Evolutionary conservation across 2,888 invertebrate species (phyloP).

Genomic region (Eristalis pertinax): DNA sequence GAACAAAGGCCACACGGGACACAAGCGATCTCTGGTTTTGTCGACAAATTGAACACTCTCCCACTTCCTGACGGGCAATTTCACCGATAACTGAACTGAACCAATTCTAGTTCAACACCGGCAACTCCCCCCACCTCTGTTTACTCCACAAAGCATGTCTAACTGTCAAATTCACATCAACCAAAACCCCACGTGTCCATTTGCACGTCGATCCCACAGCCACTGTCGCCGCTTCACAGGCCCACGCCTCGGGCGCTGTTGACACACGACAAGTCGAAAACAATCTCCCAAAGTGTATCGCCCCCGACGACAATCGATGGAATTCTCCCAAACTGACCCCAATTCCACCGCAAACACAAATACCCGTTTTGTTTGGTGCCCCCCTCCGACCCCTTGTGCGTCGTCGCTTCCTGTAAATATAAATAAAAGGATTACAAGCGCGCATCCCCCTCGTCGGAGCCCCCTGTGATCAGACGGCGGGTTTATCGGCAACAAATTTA

Average conservation of each 20-base stretch:
- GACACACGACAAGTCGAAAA: neutral
- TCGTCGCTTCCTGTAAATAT: slow-evolving; percentile 26
- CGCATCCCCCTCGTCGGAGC: neutral
- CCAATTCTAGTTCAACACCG: neutral
- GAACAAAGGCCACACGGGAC: neutral
- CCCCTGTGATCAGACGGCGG: neutral
- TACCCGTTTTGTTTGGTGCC: neutral
- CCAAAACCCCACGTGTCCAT: neutral
- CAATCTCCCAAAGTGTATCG: neutral
- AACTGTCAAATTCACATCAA: neutral
- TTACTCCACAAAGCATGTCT: neutral
- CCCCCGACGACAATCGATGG: neutral
- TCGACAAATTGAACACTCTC: neutral
- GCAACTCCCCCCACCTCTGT: neutral
- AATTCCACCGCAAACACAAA: neutral
- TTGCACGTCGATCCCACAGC: neutral
- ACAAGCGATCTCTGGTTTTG: neutral
- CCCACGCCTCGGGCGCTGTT: neutral
- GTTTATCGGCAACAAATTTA: slow-evolving; percentile 26
- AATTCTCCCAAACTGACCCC: neutral
- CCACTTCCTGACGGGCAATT: neutral
- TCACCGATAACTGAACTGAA: neutral
- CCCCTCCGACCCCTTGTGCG: neutral
- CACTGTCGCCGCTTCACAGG: neutral
- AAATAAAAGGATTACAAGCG: slow-evolving; percentile 37